phyloP scores from a whole-genome alignment of 1,140 invertebrate species.

The Macrostomum lignano region DNA sequence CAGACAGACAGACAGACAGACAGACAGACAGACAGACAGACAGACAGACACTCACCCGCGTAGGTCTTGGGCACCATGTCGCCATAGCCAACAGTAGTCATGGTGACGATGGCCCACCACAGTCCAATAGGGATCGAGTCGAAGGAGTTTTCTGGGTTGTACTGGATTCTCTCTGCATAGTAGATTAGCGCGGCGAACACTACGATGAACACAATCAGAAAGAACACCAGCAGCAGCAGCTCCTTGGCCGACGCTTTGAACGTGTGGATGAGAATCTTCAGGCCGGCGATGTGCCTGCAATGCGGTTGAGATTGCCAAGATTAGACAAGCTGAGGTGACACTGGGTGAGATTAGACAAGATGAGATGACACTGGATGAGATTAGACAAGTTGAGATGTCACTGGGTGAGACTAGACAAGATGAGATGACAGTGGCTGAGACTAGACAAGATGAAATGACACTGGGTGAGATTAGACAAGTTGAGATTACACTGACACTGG shows the following conservation, averaged over 20 bases:
- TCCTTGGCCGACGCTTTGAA: conserved; percentile 97
- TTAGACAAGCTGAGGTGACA: too few species aligned
- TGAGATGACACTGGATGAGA: too few species aligned
- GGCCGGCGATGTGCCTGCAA: conserved; percentile 29
- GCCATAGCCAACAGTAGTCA: conserved; percentile 89
- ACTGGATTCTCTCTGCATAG: conserved; percentile 60
- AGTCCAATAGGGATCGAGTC: conserved; percentile 53
- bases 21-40: conserved; percentile 2
- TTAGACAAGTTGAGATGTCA: too few species aligned
- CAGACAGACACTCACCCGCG: conserved; percentile 45
- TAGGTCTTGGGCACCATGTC: conserved; percentile 86
- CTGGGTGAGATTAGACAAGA: too few species aligned
- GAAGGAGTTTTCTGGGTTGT: conserved; percentile 63
- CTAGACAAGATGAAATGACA: too few species aligned
- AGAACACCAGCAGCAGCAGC: conserved; percentile 96
- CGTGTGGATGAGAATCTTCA: conserved; percentile 40
- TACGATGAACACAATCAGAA: conserved; percentile 77
- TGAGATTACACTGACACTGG: too few species aligned
- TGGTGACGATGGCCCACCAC: conserved; percentile 55
- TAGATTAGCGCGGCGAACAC: conserved; percentile 91
- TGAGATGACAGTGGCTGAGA: too few species aligned
- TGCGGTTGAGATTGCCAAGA: too few species aligned
- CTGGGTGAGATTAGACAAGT: too few species aligned
- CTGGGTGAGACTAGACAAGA: too few species aligned
- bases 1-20: too few species aligned